Percentiles rank a stretch among this genome's conserved stretches.
Conservation (phyloP, 2,888 invertebrate species). For the Eilema caniola region DNA sequence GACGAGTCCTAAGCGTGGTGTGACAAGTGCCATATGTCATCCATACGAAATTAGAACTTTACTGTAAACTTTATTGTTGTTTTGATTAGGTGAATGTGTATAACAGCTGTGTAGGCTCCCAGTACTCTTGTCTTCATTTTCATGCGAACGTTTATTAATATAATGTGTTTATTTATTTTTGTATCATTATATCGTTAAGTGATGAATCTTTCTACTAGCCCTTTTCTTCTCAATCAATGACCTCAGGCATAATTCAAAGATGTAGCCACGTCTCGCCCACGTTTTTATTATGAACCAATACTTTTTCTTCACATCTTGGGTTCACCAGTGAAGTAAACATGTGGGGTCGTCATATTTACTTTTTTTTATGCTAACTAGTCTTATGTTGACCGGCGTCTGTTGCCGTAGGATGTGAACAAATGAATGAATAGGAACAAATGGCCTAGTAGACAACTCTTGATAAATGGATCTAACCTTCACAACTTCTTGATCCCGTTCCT, state of each 20-base stretch:
- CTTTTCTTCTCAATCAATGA: conserved; percentile 78
- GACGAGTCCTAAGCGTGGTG: conserved; percentile 54
- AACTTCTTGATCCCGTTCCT: conserved; percentile 82
- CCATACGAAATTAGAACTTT: conserved; percentile 78
- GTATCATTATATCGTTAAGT: conserved; percentile 63
- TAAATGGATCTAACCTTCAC: conserved; percentile 84
- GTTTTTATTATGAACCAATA: conserved; percentile 70
- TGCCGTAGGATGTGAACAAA: conserved; percentile 47
- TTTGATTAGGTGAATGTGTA: conserved; percentile 73
- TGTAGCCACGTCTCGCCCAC: conserved; percentile 78
- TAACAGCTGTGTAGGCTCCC: conserved; percentile 68
- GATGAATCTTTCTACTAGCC: conserved; percentile 49
- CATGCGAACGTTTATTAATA: conserved; percentile 51
- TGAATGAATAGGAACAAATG: conserved; percentile 49
- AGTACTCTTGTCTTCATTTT: conserved; percentile 63
- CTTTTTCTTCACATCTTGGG: conserved; percentile 63
- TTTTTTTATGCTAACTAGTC: conserved; percentile 41
- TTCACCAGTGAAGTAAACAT: conserved; percentile 54
- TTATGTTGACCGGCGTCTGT: conserved; percentile 46
- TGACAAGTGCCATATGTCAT: conserved; percentile 77
- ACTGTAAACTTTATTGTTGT: conserved; percentile 76
- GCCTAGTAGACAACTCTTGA: conserved; percentile 74
- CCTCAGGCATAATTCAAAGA: conserved; percentile 77
- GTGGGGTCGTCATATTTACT: conserved; percentile 52
- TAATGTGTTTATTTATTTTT: conserved; percentile 34